Conservation (phyloP, 2,797 vertebrate species). For the Kryptopterus vitreolus region DNA sequence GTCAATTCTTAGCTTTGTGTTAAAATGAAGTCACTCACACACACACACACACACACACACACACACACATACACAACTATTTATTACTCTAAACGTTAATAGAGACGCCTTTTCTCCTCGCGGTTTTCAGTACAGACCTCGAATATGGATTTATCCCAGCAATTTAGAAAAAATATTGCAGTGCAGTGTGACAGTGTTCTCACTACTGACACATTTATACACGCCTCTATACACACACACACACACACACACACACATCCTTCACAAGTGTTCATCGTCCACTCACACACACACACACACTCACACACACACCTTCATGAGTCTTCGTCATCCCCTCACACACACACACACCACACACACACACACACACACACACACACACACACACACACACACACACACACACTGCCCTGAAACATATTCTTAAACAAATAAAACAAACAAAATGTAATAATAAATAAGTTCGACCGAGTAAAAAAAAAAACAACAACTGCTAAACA, state of each 20-base stretch:
- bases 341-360: not conserved
- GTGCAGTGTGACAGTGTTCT: not conserved
- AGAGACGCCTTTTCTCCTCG: not conserved
- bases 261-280: too few relatives aligned
- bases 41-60: too few relatives aligned
- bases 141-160: not conserved
- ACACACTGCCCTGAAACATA: not conserved
- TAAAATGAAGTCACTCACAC: slow-evolving; percentile 23
- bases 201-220: too few relatives aligned
- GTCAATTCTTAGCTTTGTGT: slow-evolving; percentile 45
- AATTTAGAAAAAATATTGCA: not conserved
- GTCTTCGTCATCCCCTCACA: not conserved
- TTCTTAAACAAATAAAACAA: not conserved
- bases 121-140: not conserved
- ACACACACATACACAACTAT: not conserved
- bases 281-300: too few relatives aligned
- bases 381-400: not conserved
- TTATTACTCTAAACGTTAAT: slow-evolving; percentile 10
- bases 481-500: not conserved
- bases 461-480: too few relatives aligned
- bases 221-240: not conserved
- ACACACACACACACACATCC: not conserved
- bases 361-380: not conserved
- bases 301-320: not conserved
- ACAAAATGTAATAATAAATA: not conserved